Conservation (phyloP, 2,888 invertebrate species). For the Noctua janthe region DNA sequence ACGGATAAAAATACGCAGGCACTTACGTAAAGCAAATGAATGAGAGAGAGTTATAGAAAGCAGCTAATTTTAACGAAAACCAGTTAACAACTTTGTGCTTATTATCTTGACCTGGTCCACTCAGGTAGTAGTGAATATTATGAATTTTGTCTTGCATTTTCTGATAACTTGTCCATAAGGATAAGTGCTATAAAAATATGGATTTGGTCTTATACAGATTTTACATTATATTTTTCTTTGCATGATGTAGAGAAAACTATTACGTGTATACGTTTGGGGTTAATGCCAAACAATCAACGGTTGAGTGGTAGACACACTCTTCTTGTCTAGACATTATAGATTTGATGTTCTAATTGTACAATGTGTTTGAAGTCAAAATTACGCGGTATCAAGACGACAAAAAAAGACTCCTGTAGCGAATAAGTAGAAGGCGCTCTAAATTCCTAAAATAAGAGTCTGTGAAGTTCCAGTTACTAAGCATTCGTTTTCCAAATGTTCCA, state of each 20-base stretch:
- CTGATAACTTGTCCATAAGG: neutral
- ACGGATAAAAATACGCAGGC: conserved; percentile 1
- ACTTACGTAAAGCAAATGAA: conserved; percentile 32
- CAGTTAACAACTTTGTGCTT: conserved; percentile 46
- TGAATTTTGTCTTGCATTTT: conserved; percentile 1
- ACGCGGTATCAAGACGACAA: neutral
- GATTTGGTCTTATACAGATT: neutral
- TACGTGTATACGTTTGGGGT: neutral
- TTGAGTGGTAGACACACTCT: neutral
- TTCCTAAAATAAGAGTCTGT: neutral
- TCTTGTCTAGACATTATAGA: neutral
- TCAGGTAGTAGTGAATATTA: conserved; percentile 39
- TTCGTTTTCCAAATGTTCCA: conserved; percentile 80
- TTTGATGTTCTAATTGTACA: neutral
- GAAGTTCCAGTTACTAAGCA: conserved; percentile 10
- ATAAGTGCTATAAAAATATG: conserved; percentile 17
- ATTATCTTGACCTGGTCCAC: conserved; percentile 56
- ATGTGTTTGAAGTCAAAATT: neutral
- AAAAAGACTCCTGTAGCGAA: neutral
- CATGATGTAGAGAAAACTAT: neutral
- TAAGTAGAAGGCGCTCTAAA: neutral
- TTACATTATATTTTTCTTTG: neutral
- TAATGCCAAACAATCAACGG: conserved; percentile 12
- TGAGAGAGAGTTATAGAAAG: conserved; percentile 60
- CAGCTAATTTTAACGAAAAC: conserved; percentile 54